Base-by-base conservation (phyloP, 2,888 invertebrate species). In the Laspeyria flexula region DNA sequence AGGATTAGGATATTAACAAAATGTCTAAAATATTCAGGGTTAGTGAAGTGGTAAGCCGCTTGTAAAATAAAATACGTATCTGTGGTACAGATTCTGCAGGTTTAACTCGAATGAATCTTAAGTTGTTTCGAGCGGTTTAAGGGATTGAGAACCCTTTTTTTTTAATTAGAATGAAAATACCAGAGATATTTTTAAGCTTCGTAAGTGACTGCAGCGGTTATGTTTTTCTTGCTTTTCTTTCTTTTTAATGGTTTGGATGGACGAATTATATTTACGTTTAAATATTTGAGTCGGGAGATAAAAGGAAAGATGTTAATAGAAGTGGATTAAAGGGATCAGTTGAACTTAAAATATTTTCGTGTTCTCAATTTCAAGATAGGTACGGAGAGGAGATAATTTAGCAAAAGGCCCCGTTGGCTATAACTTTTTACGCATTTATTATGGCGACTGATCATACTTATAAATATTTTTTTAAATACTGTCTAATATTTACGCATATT, bases 1-100 rank as follows among this genome's bases (percentile, higher is more conserved):
- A 85, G 83, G 84, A 88, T 89, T 87, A 87, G 82, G 83, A 86
- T 89, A 89, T 90, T 90, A 90, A 85, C 87, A 87, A 87, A 89
- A 90, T 85, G 80, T 75, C 84, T 86, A 80, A 88, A 90, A 90
- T 86, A 86, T 90, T 89, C 86, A 82, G 83, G 85, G 81, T 86
- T 85, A 86, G 83, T 84, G 78, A 77, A 88, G 83, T 85, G 88
- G 86, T 81, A 88, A 86, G 81, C 82, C 78, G 79, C 77, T 79
- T 77, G 76, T 65, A 77, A 83, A 81, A 86, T 3, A 30, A 88
- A 88, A 85, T 73, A 80, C 74, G 74, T 69, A 76, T 66, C 66
- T 66, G 64, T 57, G 69, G 75, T 73, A 77, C 77, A 77, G 87
- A 86, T 86, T 86, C 81, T 64, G 82, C 76, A 66, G 82, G 78